Base-by-base conservation (phyloP, 1,140 invertebrate genomes). In the Steinernema khuongi region DNA sequence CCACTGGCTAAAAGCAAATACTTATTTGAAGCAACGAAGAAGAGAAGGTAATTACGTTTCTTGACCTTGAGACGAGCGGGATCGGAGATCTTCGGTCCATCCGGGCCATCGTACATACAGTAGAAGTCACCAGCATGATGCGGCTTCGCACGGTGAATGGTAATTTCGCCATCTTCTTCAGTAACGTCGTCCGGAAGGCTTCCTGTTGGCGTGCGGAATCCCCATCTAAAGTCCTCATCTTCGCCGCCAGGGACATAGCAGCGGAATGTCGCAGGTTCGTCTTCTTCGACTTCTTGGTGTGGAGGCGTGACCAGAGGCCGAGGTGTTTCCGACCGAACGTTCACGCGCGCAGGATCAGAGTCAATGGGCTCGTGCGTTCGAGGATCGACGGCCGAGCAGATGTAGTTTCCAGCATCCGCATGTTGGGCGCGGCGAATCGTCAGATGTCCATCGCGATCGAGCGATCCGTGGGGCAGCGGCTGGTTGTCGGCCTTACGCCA, bases 221-320 rank as follows among this genome's bases (percentile, higher is more conserved):
- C 50, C 50, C 50, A 60, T 4, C 22, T 7, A 22, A 60, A 60
- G 7, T 60, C 50, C 14, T 60, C 4, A 22, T 60, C 50, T 60
- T 22, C 50, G 50, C 50, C 50, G 7, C 50, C 50, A n/a, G 50
- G 50, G 7, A 60, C 50, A 22, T 60, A 60, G 50, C 33, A 71
- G 2, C 28, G 31, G 70, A 71, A 36, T 4, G 50, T 60, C 4
- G 50, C 50, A 2, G 50, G 50, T 2, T 60, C 32, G 70, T 43
- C 70, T 71, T 36, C 32, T n/a, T 71, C 44, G 32, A 36, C 44
- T 11, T 67, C 33, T 18, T 81, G 74, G 7, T 74, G 41, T 50
- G 79, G 81, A 19, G 83, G 83, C 68, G 83, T 83, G 68, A 82
- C 83, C 0, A 85, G 77, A 7, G 83, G 83, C 30, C 31, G 17